Evolutionary conservation across 1,140 invertebrate genomes (phyloP).

Genomic region (Achroia grisella): DNA sequence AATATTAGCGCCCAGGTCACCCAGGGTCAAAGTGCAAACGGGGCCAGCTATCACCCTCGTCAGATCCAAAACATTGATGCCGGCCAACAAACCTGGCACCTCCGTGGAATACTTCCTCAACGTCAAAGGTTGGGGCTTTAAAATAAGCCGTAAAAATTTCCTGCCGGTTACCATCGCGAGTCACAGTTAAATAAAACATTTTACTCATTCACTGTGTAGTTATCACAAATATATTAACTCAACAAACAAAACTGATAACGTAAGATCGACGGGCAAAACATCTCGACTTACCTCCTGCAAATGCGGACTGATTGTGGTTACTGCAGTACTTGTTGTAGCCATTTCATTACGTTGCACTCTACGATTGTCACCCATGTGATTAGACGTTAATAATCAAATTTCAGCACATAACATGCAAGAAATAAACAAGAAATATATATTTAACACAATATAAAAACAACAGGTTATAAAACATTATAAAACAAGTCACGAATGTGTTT

Average conservation of each 20-base stretch:
- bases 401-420: slow-evolving; percentile 37
- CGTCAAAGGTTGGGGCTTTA: slow-evolving; percentile 9
- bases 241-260: slow-evolving; percentile 47
- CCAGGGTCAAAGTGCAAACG: slow-evolving; percentile 94
- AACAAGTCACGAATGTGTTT: too few species aligned
- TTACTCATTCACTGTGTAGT: neutral
- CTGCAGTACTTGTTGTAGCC: slow-evolving; percentile 60
- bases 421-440: too few species aligned
- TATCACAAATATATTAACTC: slow-evolving; percentile 25
- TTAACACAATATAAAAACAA: too few species aligned
- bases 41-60: slow-evolving; percentile 89
- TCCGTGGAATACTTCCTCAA: slow-evolving; percentile 45
- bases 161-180: neutral
- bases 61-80: slow-evolving; percentile 86
- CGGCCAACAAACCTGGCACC: slow-evolving; percentile 61
- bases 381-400: slow-evolving; percentile 11
- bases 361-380: slow-evolving; percentile 53
- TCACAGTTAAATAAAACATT: neutral
- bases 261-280: neutral
- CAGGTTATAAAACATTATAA: too few species aligned
- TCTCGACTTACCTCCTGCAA: slow-evolving; percentile 38
- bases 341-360: slow-evolving; percentile 40
- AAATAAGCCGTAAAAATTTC: slow-evolving; percentile 1
- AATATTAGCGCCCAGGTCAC: slow-evolving; percentile 95
- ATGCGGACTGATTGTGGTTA: slow-evolving; percentile 49